A percentile compares a stretch with the other conserved stretches of the same genome.
Evolutionary conservation across 2,113 vertebrate species (phyloP).

Genomic region (Atractosteus spatula): DNA sequence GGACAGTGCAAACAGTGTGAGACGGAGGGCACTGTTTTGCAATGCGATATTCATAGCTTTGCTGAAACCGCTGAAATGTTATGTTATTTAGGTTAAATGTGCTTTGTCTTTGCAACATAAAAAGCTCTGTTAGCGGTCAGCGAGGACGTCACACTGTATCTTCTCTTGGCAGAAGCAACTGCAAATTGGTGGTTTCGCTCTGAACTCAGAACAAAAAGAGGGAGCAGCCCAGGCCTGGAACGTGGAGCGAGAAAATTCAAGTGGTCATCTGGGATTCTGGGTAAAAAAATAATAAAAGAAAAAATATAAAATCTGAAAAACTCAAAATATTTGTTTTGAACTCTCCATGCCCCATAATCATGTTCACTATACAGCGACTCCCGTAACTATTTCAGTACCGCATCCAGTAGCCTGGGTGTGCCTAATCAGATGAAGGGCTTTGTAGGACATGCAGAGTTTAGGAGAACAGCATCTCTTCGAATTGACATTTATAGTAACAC

Average conservation of each 20-base stretch:
- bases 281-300: conserved; percentile 39
- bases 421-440: no score
- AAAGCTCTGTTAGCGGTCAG: conserved; percentile 42
- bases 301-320: conserved; percentile 58
- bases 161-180: conserved; percentile 38
- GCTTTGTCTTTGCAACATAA: conserved; percentile 39
- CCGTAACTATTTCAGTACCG: no score
- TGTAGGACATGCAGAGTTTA: no score
- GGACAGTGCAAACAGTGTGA: conserved; percentile 24
- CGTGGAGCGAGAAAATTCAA: conserved; percentile 41
- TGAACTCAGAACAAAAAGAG: conserved; percentile 37
- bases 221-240: conserved; percentile 29
- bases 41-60: conserved; percentile 25
- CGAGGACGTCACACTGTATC: conserved; percentile 38
- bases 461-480: no score
- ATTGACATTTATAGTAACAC: no score
- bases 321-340: conserved; percentile 62
- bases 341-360: conserved; percentile 62
- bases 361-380: conserved; percentile 9
- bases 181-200: conserved; percentile 33
- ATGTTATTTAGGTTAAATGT: conserved; percentile 31
- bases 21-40: conserved; percentile 3
- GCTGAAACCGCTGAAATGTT: conserved; percentile 34
- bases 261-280: conserved; percentile 28
- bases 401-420: no score